A percentile compares a stretch with the other conserved stretches of the same genome.
These are phyloP conservation scores for Neodontobutis hainanensis DNA, from an alignment of 2,113 vertebrate genomes.

Conservation along the genomic window DNA sequence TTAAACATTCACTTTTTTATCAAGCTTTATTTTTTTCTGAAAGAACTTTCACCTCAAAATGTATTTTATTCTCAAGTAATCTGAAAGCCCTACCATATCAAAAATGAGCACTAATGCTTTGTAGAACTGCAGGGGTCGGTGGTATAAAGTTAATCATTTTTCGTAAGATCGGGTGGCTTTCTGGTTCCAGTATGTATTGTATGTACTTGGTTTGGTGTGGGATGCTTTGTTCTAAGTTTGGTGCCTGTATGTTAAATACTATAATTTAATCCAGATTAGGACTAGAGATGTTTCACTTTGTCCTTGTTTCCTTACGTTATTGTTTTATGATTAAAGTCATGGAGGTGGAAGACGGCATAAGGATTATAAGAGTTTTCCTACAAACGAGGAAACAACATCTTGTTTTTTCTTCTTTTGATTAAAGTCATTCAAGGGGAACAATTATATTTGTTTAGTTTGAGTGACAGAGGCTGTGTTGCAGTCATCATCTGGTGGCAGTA, in stretches of 20 bases:
- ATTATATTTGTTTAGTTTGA: slow-evolving; percentile 32
- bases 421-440: slow-evolving; percentile 13
- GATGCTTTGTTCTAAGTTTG: slow-evolving; percentile 31
- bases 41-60: too few relatives aligned
- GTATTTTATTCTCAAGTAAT: neutral
- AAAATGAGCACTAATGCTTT: neutral
- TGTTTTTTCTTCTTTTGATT: slow-evolving; percentile 10
- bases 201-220: slow-evolving; percentile 8
- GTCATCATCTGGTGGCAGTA: slow-evolving; percentile 50
- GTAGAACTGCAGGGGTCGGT: too few relatives aligned
- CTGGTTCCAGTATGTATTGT: neutral
- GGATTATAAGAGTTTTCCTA: slow-evolving; percentile 47
- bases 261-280: slow-evolving; percentile 75
- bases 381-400: slow-evolving; percentile 4
- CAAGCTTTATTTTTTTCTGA: too few relatives aligned
- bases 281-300: slow-evolving; percentile 61
- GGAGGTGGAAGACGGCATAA: slow-evolving; percentile 20
- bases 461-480: slow-evolving; percentile 25
- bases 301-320: slow-evolving; percentile 46
- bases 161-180: too few relatives aligned
- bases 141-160: too few relatives aligned
- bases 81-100: neutral
- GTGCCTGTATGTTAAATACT: slow-evolving; percentile 50
- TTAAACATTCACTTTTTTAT: neutral
- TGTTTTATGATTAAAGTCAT: slow-evolving; percentile 39